Evolutionary conservation across 2,113 vertebrate species (phyloP).

Genomic region (Rhombomys opimus): DNA sequence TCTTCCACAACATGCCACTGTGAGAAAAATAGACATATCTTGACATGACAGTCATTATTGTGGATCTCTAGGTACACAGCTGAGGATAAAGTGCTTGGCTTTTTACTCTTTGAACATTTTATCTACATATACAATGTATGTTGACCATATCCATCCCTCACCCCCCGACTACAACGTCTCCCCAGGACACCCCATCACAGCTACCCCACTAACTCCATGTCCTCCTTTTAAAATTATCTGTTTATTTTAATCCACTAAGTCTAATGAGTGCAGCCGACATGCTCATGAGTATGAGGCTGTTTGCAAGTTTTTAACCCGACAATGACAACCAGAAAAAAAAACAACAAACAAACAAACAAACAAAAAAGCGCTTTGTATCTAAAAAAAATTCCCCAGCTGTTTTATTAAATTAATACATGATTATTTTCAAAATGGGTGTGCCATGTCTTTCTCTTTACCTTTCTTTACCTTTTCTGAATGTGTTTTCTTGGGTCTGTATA

Average conservation of each 20-base stretch:
- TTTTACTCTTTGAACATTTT: background rate
- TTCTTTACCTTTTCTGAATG: background rate
- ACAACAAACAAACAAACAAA: too few relatives aligned
- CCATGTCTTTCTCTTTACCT: background rate
- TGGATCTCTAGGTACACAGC: background rate
- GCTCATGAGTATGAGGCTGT: background rate
- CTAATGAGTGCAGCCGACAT: background rate
- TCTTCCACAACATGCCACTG: background rate
- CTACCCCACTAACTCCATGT: background rate
- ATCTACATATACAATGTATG: background rate
- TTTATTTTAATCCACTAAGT: background rate
- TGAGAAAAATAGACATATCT: background rate
- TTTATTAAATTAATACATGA: conserved; percentile 7
- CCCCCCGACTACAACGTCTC: background rate
- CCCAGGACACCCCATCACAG: background rate
- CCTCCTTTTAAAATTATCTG: background rate
- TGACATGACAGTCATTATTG: background rate
- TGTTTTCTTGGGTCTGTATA: background rate
- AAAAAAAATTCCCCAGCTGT: background rate
- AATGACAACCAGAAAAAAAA: background rate
- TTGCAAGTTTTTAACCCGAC: background rate
- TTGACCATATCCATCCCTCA: background rate
- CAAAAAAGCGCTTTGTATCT: background rate
- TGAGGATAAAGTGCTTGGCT: background rate
- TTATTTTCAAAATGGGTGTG: background rate